Evolutionary conservation across 1,140 invertebrate species (phyloP).

Genomic region (Vanessa tameamea): DNA sequence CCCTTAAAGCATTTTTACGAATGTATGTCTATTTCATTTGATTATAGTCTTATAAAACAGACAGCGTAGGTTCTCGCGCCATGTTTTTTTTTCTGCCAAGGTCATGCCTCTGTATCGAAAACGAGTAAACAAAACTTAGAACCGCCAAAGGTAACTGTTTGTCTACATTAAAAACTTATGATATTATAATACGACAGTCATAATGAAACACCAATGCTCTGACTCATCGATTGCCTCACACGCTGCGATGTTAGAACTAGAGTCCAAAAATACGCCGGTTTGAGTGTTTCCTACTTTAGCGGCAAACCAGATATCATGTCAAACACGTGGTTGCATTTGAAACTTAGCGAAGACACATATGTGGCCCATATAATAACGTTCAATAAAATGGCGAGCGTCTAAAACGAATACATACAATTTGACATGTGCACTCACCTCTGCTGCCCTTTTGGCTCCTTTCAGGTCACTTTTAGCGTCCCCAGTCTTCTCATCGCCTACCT

Average conservation of each 20-base stretch:
- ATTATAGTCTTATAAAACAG: slow-evolving; percentile 54
- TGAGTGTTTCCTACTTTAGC: slow-evolving; percentile 40
- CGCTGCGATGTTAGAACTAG: slow-evolving; percentile 51
- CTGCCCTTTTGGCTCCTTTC: slow-evolving; percentile 92
- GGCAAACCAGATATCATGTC: slow-evolving; percentile 31
- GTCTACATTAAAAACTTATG: slow-evolving; percentile 15
- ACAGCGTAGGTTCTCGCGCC: slow-evolving; percentile 73
- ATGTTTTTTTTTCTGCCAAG: slow-evolving; percentile 77
- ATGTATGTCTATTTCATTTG: slow-evolving; percentile 41
- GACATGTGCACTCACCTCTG: slow-evolving; percentile 88
- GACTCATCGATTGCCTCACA: slow-evolving; percentile 73
- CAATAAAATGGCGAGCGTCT: slow-evolving; percentile 80
- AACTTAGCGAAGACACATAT: slow-evolving; percentile 28
- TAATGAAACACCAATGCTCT: slow-evolving; percentile 38
- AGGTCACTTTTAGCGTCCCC: slow-evolving; percentile 88
- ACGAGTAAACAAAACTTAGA: slow-evolving; percentile 74
- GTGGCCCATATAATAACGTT: slow-evolving; percentile 59
- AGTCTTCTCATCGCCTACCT: slow-evolving; percentile 88
- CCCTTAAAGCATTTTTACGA: slow-evolving; percentile 30
- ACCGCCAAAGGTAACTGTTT: slow-evolving; percentile 35
- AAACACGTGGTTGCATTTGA: slow-evolving; percentile 40
- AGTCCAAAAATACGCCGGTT: slow-evolving; percentile 73
- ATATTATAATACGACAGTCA: slow-evolving; percentile 33
- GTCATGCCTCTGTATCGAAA: slow-evolving; percentile 75
- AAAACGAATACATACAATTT: slow-evolving; percentile 73